Evolutionary conservation across 2,113 vertebrate genomes (phyloP).

Genomic region (Pyxicephalus adspersus): DNA sequence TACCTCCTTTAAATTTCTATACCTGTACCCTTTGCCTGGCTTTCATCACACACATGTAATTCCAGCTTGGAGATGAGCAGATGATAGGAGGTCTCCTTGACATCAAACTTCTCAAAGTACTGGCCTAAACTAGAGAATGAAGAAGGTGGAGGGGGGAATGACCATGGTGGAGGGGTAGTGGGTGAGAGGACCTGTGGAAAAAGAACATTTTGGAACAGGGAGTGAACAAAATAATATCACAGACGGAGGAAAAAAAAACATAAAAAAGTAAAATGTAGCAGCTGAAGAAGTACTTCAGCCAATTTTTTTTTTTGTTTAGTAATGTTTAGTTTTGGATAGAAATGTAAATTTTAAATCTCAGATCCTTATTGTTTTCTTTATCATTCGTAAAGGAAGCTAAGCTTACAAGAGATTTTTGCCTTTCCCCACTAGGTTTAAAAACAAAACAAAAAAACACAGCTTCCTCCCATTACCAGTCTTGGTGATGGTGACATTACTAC

Average conservation of each 20-base stretch:
- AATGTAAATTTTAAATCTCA: too few species aligned
- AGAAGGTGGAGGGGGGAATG: slow-evolving; percentile 68
- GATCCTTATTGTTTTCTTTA: too few species aligned
- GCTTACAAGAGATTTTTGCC: too few species aligned
- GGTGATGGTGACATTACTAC: too few species aligned
- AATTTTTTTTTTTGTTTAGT: not conserved
- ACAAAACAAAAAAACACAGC: too few species aligned
- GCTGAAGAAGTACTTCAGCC: not conserved
- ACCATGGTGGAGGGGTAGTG: slow-evolving; percentile 81
- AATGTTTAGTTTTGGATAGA: not conserved
- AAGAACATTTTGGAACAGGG: slow-evolving; percentile 29
- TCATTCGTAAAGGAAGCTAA: too few species aligned
- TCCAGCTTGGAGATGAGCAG: slow-evolving; percentile 95
- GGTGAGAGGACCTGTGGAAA: slow-evolving; percentile 80
- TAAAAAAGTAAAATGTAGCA: not conserved
- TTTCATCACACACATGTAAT: slow-evolving; percentile 95
- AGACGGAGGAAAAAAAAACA: not conserved
- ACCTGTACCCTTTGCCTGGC: slow-evolving; percentile 84
- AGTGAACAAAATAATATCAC: not conserved
- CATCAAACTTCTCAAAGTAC: slow-evolving; percentile 91
- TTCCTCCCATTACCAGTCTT: too few species aligned
- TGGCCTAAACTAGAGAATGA: slow-evolving; percentile 83
- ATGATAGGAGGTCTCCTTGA: slow-evolving; percentile 97
- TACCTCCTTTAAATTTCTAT: not conserved
- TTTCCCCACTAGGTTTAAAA: too few species aligned